A percentile compares a stretch with the other conserved stretches of the same genome.
These are phyloP conservation scores for Ptychodera flava DNA, from an alignment of 35 echinoderm and acorn worm genomes.

Conservation along the genomic window DNA sequence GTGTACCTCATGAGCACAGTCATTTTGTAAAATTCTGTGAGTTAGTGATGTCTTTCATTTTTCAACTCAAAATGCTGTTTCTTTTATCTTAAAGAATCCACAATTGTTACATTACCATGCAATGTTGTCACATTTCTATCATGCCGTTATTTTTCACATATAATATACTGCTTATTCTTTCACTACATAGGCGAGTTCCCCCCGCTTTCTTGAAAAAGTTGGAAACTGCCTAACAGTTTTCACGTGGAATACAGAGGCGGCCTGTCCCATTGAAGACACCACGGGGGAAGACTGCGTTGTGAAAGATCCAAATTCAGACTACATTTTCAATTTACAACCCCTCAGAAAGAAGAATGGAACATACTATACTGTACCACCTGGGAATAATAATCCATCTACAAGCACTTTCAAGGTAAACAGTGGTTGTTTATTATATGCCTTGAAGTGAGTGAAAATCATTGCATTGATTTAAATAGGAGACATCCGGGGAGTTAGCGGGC, in stretches of 20 bases:
- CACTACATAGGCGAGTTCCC: conserved; percentile 54
- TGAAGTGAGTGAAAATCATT: neutral
- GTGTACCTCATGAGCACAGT: too few species aligned
- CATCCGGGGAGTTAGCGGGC: too few species aligned
- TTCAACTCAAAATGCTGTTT: too few species aligned
- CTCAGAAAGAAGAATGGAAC: conserved; percentile 25
- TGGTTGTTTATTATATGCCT: neutral
- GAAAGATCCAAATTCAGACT: conserved; percentile 73
- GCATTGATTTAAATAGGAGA: too few species aligned
- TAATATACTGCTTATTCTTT: too few species aligned
- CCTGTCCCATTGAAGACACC: conserved; percentile 65
- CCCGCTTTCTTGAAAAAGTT: conserved; percentile 62
- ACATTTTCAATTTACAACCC: conserved; percentile 68
- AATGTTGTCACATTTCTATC: too few species aligned
- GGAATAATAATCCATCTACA: neutral
- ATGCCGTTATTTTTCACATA: too few species aligned
- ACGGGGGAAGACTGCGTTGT: conserved; percentile 57
- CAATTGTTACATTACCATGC: too few species aligned
- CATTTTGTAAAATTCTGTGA: too few species aligned
- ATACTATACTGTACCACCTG: neutral
- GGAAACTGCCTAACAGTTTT: conserved; percentile 62
- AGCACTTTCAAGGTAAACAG: conserved; percentile 12
- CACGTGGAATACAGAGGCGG: conserved; percentile 95
- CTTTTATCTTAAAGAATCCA: too few species aligned
- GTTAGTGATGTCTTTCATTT: too few species aligned